phyloP scores from a whole-genome alignment of 1,140 invertebrate species.

The Drosophila auraria region DNA sequence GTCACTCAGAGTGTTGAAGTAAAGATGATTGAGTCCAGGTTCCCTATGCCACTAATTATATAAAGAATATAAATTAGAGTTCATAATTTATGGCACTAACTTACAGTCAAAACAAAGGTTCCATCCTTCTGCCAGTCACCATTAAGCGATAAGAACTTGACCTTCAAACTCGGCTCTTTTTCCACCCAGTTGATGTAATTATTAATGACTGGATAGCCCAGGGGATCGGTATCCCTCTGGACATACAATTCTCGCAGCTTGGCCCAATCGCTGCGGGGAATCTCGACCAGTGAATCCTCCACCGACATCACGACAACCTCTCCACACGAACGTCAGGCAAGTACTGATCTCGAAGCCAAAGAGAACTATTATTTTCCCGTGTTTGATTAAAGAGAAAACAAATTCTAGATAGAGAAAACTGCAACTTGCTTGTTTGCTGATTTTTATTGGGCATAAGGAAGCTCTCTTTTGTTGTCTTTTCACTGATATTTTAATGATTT shows the following conservation, averaged over 20 bases:
- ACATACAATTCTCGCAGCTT: conserved; percentile 56
- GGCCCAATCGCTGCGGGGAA: conserved; percentile 56
- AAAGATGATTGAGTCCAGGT: conserved; percentile 8
- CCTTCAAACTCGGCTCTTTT: conserved; percentile 41
- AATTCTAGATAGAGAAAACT: background rate
- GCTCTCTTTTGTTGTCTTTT: background rate
- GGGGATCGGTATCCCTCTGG: conserved; percentile 26
- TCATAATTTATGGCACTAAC: conserved; percentile 4
- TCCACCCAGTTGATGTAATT: conserved; percentile 61
- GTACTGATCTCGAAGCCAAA: conserved; percentile 3
- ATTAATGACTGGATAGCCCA: conserved; percentile 49
- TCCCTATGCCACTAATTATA: conserved; percentile 24
- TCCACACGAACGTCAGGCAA: background rate
- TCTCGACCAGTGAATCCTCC: conserved; percentile 59
- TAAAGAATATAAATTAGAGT: too few species aligned
- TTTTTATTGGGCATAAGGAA: background rate
- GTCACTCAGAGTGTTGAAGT: conserved; percentile 51
- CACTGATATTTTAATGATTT: background rate
- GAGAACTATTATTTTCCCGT: background rate
- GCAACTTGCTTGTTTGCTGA: background rate
- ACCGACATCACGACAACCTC: conserved; percentile 36
- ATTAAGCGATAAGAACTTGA: conserved; percentile 60
- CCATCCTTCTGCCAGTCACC: conserved; percentile 64
- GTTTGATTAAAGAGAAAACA: conserved; percentile 4
- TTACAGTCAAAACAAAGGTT: conserved; percentile 57